These are phyloP conservation scores for Rhegmatorhina hoffmannsi DNA, from an alignment of 2,113 vertebrate genomes.

Conservation along the genomic window DNA sequence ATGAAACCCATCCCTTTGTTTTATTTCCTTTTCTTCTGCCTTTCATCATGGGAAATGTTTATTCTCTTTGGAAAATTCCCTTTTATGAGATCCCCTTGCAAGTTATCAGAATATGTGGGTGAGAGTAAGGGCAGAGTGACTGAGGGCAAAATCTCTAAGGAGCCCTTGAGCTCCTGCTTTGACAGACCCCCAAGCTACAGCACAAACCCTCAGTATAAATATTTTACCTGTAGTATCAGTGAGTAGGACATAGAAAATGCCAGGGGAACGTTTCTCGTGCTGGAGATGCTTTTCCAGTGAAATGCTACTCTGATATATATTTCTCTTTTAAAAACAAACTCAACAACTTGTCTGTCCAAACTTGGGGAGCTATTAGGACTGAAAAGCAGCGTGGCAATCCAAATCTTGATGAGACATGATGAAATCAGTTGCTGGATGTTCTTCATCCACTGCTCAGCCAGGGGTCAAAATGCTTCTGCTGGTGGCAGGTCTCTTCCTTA, in stretches of 20 bases:
- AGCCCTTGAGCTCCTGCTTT: background rate
- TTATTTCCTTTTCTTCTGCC: background rate
- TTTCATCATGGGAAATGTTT: slow-evolving; percentile 15
- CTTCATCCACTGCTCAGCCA: background rate
- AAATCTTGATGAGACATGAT: background rate
- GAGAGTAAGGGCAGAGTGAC: background rate
- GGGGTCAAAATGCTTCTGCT: background rate
- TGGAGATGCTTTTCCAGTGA: background rate
- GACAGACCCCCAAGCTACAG: background rate
- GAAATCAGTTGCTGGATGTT: background rate
- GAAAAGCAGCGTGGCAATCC: background rate
- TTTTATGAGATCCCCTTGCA: background rate
- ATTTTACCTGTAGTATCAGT: background rate
- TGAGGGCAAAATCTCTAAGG: background rate
- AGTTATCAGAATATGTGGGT: background rate
- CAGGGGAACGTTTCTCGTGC: background rate
- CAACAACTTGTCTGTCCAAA: background rate
- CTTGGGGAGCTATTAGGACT: background rate
- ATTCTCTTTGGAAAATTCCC: slow-evolving; percentile 7
- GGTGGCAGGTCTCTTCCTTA: background rate
- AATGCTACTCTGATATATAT: background rate
- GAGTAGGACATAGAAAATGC: background rate
- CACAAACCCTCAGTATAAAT: background rate
- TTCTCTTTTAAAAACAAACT: slow-evolving; percentile 6
- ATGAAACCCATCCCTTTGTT: background rate